Evolutionary conservation across 2,113 vertebrate genomes (phyloP).

Genomic region (Ovibos moschatus): DNA sequence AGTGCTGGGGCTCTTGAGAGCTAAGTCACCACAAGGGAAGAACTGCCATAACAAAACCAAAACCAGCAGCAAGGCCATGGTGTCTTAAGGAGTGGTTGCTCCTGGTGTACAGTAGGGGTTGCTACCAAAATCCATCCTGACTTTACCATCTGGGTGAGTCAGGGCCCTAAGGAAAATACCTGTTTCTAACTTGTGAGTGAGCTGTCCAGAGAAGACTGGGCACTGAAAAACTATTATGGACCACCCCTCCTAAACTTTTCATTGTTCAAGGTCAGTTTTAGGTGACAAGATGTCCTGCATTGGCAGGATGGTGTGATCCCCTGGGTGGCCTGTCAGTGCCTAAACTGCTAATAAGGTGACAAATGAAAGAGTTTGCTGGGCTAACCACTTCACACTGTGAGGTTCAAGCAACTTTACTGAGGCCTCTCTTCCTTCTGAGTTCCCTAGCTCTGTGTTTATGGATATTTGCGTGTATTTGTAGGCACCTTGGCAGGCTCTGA

Average conservation of each 20-base stretch:
- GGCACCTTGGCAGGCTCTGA: neutral
- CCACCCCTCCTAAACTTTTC: neutral
- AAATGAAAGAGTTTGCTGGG: neutral
- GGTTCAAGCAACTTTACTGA: neutral
- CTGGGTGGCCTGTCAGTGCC: neutral
- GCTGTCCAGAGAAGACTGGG: neutral
- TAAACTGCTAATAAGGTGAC: neutral
- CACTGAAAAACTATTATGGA: neutral
- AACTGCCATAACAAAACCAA: neutral
- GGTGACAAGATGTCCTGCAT: neutral
- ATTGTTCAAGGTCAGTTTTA: neutral
- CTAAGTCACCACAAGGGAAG: neutral
- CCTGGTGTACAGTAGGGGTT: neutral
- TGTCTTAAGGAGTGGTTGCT: neutral
- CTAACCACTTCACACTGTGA: neutral
- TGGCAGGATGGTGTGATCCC: neutral
- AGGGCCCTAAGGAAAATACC: neutral
- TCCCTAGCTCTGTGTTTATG: neutral
- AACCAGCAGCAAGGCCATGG: neutral
- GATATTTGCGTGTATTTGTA: neutral
- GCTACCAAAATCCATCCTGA: neutral
- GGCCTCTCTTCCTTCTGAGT: neutral
- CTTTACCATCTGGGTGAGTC: neutral
- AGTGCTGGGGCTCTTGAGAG: neutral
- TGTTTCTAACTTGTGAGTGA: neutral